Base-by-base conservation (phyloP, 1,140 invertebrate species). In the Chlorops oryzae region DNA sequence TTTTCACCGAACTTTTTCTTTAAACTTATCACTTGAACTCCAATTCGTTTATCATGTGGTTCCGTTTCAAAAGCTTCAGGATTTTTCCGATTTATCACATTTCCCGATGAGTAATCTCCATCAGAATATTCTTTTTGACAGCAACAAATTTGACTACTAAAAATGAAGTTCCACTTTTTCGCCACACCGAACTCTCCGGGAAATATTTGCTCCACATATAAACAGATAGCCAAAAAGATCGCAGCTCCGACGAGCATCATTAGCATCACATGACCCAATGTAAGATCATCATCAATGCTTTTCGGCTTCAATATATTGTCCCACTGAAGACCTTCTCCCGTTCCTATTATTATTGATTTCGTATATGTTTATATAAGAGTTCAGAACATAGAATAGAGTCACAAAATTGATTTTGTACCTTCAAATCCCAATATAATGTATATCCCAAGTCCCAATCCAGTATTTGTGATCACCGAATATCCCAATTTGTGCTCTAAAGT, bases 371-470 rank as follows among this genome's bases (percentile, higher is more conserved):
- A n/a, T n/a, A n/a, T n/a, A n/a, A n/a, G n/a, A n/a, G n/a, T n/a
- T n/a, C n/a, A n/a, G n/a, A n/a, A n/a, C n/a, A n/a, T n/a, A n/a
- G n/a, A n/a, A n/a, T n/a, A n/a, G n/a, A n/a, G n/a, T n/a, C n/a
- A n/a, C n/a, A n/a, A n/a, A n/a, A n/a, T n/a, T n/a, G n/a, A n/a
- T n/a, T n/a, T n/a, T n/a, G n/a, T n/a, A 62, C 80, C 80, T 78
- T 88, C 82, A 65, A 80, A 77, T 63, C 77, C 73, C 50, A 85
- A 52, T 55, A 85, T 79, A n/a, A 87, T 58, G 56, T 80, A 74
- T 46, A 85, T 83, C 2, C 84, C 86, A 62, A 81, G 82, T 0
- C 83, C 80, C 80, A 90, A 84, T 0, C 82, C 85, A 1, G 84
- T 81, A 59, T 86, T 88, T n/a, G 80, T 80, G 3, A 52, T 40